Base-by-base conservation (phyloP, 1,140 invertebrate species). In the Drosophila repletoides region DNA sequence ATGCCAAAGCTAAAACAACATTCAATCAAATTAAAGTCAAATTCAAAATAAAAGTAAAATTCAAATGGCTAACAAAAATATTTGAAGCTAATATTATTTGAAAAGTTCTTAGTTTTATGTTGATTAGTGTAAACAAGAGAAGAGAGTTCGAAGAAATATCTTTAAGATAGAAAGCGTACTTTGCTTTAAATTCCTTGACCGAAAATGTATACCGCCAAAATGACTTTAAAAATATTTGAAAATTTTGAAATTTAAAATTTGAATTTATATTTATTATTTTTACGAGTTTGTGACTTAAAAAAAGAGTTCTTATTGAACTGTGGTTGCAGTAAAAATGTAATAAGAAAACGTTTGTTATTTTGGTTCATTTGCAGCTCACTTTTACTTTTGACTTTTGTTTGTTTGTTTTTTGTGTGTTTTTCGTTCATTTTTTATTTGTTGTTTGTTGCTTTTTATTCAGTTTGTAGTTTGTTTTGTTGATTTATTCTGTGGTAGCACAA, bases 61-160 rank as follows among this genome's bases (percentile, higher is more conserved):
- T n/a, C 24, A 56, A 67, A 52, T 38, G 52, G 59, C 63, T 70
- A 70, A 60, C 64, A 63, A 61, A 69, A 61, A 69, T 41, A 59
- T 43, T 72, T 74, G 52, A 79, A 86, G 80, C 79, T 86, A 74
- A 64, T n/a, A n/a, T n/a, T n/a, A n/a, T 66, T 80, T 43, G 9
- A 72, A 72, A 72, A 63, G 48, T 52, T 70, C 38, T 40, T 63
- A 73, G 70, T 45, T 55, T 45, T 56, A 73, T 58, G 61, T 46
- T 61, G 71, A 72, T 71, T 80, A 86, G 66, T 58, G n/a, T n/a
- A n/a, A n/a, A n/a, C n/a, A n/a, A 84, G 70, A 84, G 59, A 84
- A 84, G 65, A 83, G 58, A 76, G 60, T 58, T 76, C 58, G 5
- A 83, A 60, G 17, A 45, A 56, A 52, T 59, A 55, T 73, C 51